Evolutionary conservation across 2,113 vertebrate species (phyloP), one percentile per base, ranked within the genome.

Genomic region (Tyrannus savana): DNA sequence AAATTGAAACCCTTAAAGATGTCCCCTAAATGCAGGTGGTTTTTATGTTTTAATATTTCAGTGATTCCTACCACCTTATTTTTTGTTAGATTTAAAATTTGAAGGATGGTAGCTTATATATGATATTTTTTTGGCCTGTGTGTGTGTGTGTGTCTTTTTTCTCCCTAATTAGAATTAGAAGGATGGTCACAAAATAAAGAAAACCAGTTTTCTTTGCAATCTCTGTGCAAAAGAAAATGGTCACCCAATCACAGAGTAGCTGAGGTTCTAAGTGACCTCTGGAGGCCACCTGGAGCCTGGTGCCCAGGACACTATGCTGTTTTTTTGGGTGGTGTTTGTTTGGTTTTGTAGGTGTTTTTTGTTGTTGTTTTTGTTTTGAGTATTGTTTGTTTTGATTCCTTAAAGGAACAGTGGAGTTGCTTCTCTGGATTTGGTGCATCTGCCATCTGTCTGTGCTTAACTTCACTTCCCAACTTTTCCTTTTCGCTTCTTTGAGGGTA

Each of bases 131-230:
- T 37, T 52, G 13, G 50, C 25, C 14, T 4, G 2, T 18, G 16
- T 42, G 3, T 37, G 3, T 37, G 35, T 39, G 5, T 76, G 21
- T 80, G 10, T 59, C 31, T 69, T 58, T 30, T 2, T 80, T 50
- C 3, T 81, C 2, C 64, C 74, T 58, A 73, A 59, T 77, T 19
- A 64, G 47, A 72, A 68, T 33, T 67, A 22, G 47, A 88, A 52
- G 21, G 22, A 35, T 62, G 11, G 4, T 60, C 0, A 0, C 12
- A 72, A 41, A 67, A 55, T 49, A 14, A 19, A 28, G 15, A 4
- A 66, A 50, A 12, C 53, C 31, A 56, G 19, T 25, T 25, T 49
- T 58, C 1, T 0, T 7, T 41, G 37, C 14, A 14, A 4, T 76
- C 23, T 80, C 18, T 68, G 0, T 39, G 9, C 41, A 76, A 80